Evolutionary conservation across 1,140 invertebrate genomes (phyloP), one percentile per base, ranked within the genome.

Genomic region (Drosophila equinoxialis): DNA sequence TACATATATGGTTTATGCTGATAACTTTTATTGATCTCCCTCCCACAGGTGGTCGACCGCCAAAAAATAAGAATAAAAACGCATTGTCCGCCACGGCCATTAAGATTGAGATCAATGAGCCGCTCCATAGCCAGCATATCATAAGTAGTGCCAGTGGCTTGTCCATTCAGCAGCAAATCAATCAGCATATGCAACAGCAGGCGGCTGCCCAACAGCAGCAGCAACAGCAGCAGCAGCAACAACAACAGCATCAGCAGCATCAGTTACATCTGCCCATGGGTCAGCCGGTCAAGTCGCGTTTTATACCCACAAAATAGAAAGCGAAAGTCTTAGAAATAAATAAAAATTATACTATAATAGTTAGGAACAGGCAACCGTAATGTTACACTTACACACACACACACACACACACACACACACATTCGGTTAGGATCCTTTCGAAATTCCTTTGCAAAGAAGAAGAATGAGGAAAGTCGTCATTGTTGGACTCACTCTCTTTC

Each of bases 171-270:
- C 90, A 91, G 60, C 90, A 91, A 72, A 83, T 91, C 45, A 91
- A 90, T 79, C 90, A 91, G 68, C 90, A 91, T 41, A 86, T 91
- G 71, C 90, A 91, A 60, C 90, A 91, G 37, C 89, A 90, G 60
- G 75, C 74, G 51, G 67, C 69, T 20, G 48, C 62, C 14, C 81
- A 83, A 23, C 77, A 78, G 17, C 81, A 81, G 7, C 81, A 84
- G 35, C 35, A 37, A 11, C 81, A 84, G 14, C 83, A 82, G 5
- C 74, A 72, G 20, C 83, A 82, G 3, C 74, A 72, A 6, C 71
- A 74, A 6, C 83, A 76, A 42, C 83, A 85, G 63, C 70, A 72
- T 41, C 80, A 83, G 35, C 81, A 83, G 59, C 81, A 85, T 61
- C 75, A 51, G 10, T 51, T 86, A n/a, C 81, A 81, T 66, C 45